Evolutionary conservation across 2,113 vertebrate species (phyloP).

Genomic region (Semnornis frantzii): DNA sequence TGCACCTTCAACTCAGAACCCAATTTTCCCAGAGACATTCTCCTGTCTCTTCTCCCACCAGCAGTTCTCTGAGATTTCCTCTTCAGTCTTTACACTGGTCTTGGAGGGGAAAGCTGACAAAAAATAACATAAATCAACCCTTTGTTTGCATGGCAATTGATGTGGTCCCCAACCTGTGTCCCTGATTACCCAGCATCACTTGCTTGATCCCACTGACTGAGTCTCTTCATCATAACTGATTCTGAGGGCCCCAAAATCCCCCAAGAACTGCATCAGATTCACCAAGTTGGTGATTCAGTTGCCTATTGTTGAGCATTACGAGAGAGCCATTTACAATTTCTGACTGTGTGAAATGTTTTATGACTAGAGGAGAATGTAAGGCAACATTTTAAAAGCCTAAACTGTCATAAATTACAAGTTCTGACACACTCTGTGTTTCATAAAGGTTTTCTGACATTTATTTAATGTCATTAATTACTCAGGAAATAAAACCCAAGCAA

Average conservation of each 20-base stretch:
- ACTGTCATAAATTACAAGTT: background rate
- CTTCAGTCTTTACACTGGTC: background rate
- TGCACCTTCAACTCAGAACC: background rate
- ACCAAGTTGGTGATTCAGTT: background rate
- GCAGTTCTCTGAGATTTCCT: background rate
- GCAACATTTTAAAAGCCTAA: background rate
- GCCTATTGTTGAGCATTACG: background rate
- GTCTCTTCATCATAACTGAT: background rate
- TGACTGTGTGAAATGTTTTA: background rate
- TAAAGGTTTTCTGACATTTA: background rate
- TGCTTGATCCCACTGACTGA: background rate
- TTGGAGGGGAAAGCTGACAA: background rate
- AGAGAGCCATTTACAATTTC: background rate
- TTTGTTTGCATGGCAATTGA: rapidly evolving
- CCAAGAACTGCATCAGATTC: background rate
- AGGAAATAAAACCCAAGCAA: background rate
- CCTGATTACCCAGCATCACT: background rate
- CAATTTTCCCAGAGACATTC: background rate
- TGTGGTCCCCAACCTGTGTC: background rate
- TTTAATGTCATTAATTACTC: background rate
- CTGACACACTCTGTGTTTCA: background rate
- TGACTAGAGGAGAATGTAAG: background rate
- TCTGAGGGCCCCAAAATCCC: background rate
- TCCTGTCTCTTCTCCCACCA: background rate
- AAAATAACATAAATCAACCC: background rate